Conservation (phyloP, 1,140 invertebrate genomes). For the Prorops nasuta region DNA sequence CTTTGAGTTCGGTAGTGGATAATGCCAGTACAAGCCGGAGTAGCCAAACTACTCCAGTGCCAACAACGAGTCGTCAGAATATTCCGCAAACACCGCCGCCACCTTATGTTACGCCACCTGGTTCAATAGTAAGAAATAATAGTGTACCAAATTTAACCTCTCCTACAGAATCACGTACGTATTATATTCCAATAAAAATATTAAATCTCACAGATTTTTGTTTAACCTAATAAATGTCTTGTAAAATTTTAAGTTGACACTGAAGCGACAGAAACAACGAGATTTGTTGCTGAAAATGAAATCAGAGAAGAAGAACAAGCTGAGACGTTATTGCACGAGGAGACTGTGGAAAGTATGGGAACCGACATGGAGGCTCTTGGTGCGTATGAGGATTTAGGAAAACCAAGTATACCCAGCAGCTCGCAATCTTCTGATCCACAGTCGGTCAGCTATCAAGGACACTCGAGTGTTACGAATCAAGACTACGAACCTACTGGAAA, state of each 20-base stretch:
- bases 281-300: too few relatives aligned
- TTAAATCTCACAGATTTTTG: too few relatives aligned
- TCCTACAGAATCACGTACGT: constrained; percentile 21
- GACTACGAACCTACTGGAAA: too few relatives aligned
- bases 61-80: constrained; percentile 7
- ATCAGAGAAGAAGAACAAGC: too few relatives aligned
- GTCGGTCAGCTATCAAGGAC: constrained; percentile 34
- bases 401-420: too few relatives aligned
- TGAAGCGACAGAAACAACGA: too few relatives aligned
- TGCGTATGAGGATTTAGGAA: too few relatives aligned
- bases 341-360: too few relatives aligned
- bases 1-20: constrained; percentile 18
- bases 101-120: constrained; percentile 47
- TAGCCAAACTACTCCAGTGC: constrained; percentile 16
- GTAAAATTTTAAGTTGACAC: too few relatives aligned
- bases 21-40: constrained; percentile 15
- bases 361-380: constrained; percentile 35
- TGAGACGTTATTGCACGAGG: too few relatives aligned
- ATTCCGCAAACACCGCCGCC: constrained; percentile 49
- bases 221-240: too few relatives aligned
- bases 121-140: constrained; percentile 31
- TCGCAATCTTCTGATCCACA: constrained; percentile 39
- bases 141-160: constrained; percentile 14
- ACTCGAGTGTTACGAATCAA: constrained; percentile 18
- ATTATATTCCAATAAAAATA: too few relatives aligned